These are phyloP conservation scores for Tretioscincus oriximinensis DNA, from an alignment of 2,113 vertebrate genomes.

Conservation along the genomic window DNA sequence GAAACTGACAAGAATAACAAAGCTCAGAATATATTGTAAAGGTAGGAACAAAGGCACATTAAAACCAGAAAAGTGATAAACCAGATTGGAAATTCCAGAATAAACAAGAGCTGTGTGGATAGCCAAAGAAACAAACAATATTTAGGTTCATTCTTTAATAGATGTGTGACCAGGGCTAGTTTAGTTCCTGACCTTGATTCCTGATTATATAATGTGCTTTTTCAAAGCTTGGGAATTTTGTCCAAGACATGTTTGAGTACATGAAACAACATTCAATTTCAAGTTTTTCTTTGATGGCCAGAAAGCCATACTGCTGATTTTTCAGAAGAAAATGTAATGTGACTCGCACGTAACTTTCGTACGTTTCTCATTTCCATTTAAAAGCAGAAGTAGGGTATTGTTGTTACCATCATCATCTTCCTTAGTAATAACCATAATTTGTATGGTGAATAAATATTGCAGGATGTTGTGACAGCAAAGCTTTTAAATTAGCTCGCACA, in stretches of 20 bases:
- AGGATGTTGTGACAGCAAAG: neutral
- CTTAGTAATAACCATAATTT: too few relatives aligned
- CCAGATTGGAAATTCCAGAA: too few relatives aligned
- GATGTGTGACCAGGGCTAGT: too few relatives aligned
- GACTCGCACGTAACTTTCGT: neutral
- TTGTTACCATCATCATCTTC: neutral
- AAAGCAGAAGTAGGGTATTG: neutral
- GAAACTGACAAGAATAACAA: too few relatives aligned
- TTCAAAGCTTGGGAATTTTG: neutral
- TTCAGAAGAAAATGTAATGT: neutral
- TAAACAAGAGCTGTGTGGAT: too few relatives aligned
- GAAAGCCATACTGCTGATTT: neutral
- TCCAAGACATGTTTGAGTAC: neutral
- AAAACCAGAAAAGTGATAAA: too few relatives aligned
- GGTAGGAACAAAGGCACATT: too few relatives aligned
- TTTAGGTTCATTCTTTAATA: too few relatives aligned
- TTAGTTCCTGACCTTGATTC: neutral
- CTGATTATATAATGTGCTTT: neutral
- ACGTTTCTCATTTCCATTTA: neutral
- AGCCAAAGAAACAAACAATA: too few relatives aligned
- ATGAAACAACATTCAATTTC: too few relatives aligned
- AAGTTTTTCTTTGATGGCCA: neutral
- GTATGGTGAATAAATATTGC: neutral
- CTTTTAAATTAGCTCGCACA: constrained; percentile 5
- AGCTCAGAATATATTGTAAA: too few relatives aligned